These are phyloP conservation scores for Amphibalanus amphitrite DNA, from an alignment of 1,140 invertebrate genomes.

Conservation along the genomic window DNA sequence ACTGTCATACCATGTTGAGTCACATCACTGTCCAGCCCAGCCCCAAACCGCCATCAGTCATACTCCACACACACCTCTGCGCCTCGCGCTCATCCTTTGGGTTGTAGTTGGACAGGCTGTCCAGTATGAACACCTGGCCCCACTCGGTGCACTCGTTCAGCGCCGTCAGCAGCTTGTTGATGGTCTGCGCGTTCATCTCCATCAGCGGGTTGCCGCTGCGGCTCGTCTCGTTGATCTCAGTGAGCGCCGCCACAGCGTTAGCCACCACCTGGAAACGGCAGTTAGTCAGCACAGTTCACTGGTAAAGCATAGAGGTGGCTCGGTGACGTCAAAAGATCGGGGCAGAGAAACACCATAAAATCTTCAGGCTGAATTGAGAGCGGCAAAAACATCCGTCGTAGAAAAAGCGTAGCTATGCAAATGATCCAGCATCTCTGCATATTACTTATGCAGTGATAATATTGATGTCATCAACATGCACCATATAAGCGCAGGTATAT, in stretches of 20 bases:
- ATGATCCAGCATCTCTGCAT: no score
- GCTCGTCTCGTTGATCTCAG: conserved; percentile 96
- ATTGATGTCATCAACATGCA: no score
- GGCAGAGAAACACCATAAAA: conserved; percentile 9
- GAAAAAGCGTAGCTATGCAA: no score
- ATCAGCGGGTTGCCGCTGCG: conserved; percentile 79
- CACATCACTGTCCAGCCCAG: no score
- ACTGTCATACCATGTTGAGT: no score
- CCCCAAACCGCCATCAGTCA: no score
- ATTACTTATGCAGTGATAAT: no score
- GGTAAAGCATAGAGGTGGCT: conserved; percentile 6
- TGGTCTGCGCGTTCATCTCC: conserved; percentile 92
- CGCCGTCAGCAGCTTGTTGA: conserved; percentile 95
- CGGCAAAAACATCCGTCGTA: no score
- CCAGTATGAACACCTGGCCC: conserved; percentile 98
- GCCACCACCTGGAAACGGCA: conserved; percentile 70
- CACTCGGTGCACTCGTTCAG: conserved; percentile 99
- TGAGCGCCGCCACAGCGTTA: conserved; percentile 95
- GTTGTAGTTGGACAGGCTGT: conserved; percentile 91
- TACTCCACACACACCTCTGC: conserved; percentile 45
- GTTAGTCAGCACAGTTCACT: conserved; percentile 2
- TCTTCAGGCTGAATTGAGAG: no score
- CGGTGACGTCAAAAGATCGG: conserved; percentile 3
- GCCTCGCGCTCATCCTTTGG: conserved; percentile 96
- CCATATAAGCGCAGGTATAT: no score